Evolutionary conservation across 2,797 vertebrate genomes (phyloP).

Genomic region (Astyanax mexicanus): DNA sequence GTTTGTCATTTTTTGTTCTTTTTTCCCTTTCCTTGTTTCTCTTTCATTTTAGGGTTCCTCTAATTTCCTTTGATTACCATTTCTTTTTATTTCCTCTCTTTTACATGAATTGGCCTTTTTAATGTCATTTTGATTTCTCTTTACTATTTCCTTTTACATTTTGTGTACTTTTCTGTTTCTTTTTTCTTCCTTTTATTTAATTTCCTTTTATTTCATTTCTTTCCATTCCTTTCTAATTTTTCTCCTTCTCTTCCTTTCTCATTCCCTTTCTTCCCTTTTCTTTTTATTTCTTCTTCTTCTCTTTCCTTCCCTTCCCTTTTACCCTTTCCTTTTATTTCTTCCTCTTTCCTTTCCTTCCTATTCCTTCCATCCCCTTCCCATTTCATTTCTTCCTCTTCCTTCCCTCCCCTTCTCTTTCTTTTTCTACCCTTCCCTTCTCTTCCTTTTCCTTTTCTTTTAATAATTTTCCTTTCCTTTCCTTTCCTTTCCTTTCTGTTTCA

Average conservation of each 20-base stretch:
- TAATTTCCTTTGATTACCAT: too few relatives aligned
- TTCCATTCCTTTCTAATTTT: too few relatives aligned
- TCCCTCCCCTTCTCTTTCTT: background rate
- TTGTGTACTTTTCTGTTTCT: background rate
- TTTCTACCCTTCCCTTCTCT: background rate
- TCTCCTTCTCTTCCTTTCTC: too few relatives aligned
- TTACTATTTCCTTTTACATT: too few relatives aligned
- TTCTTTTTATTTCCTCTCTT: constrained; percentile 6
- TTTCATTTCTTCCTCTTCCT: background rate
- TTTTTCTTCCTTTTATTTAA: too few relatives aligned
- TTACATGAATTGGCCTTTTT: background rate
- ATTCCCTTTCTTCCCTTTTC: background rate
- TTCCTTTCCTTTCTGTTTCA: background rate
- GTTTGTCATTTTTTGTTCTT: too few relatives aligned
- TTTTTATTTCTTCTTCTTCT: background rate
- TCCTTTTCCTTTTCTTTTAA: background rate
- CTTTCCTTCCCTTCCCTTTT: background rate
- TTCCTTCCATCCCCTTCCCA: background rate
- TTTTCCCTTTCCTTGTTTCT: background rate
- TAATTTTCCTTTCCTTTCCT: background rate
- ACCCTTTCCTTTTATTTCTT: background rate
- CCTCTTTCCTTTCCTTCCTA: background rate
- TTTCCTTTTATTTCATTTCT: too few relatives aligned
- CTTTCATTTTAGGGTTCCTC: too few relatives aligned
- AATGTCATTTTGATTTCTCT: background rate